Evolutionary conservation across 1,140 invertebrate species (phyloP), one percentile per base, ranked within the genome.

Genomic region (Octopus sinensis): DNA sequence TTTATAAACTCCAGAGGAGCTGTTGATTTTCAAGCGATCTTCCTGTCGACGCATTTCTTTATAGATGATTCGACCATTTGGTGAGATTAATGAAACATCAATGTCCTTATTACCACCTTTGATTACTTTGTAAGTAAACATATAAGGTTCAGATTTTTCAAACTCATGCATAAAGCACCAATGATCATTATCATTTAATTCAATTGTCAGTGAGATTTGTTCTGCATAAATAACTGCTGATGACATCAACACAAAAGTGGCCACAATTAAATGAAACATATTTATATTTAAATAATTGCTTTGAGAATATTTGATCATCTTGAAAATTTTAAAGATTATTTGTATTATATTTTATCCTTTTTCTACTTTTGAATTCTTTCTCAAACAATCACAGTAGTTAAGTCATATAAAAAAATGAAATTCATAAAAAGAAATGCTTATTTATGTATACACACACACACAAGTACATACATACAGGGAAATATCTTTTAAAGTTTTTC

Each of bases 41-140:
- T 96, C 97, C 85, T 96, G 96, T 85, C 94, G 95, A 91, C 96
- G 97, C 6, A 95, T 92, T 91, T 96, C 94, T 84, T 94, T 94
- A 90, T 98, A 99, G 73, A 99, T 92, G 30, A 98, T 93, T 91
- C 96, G 94, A 84, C 95, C 95, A 85, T 94, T 94, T 13, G 98
- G 98, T 87, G 95, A 95, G 91, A 96, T 94, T 71, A 99, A 91
- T 78, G 93, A 93, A 5, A 98, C 95, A 91, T 99, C 97, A n/a
- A 99, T 96, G 91, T 99, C 98, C 89, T 98, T 97, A 86, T 98
- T 96, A 2, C 98, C 98, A 82, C 98, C 98, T 79, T 97, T 98
- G 2, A 99, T 96, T 54, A 99, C 98, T 96, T 97, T 81, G 79
- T 85, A 88, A 23, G 85, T 82, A 75, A 88, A 84, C 10, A 86